A percentile compares a stretch with the other conserved stretches of the same genome.
Evolutionary conservation across 2,888 invertebrate genomes (phyloP).

Genomic region (Agrilus mali): DNA sequence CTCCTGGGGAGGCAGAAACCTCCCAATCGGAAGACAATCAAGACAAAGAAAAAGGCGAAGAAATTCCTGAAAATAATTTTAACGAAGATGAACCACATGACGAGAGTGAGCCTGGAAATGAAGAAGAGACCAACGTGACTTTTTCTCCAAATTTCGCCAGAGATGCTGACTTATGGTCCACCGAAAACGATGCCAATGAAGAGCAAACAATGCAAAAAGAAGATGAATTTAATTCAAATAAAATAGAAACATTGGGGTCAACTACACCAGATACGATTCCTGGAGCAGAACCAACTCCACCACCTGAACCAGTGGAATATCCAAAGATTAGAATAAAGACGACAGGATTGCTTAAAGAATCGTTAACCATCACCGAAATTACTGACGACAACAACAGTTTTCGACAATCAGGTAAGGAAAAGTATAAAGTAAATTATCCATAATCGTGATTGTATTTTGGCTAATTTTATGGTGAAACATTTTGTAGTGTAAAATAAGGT

Average conservation of each 20-base stretch:
- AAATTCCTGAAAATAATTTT: background rate
- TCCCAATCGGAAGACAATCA: constrained; percentile 7
- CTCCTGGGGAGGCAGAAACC: constrained; percentile 23
- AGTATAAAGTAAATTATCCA: no score
- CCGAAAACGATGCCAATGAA: constrained; percentile 7
- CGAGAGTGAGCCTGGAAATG: constrained; percentile 6
- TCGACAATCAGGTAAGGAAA: constrained; percentile 11
- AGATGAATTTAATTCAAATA: constrained; percentile 6
- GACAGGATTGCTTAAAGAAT: constrained; percentile 26
- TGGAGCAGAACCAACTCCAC: constrained; percentile 27
- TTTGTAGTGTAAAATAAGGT: no score
- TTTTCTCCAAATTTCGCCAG: constrained; percentile 24
- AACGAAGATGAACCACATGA: constrained; percentile 15
- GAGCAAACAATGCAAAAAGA: background rate
- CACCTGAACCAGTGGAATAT: constrained; percentile 24
- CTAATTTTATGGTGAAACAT: no score
- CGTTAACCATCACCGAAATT: constrained; percentile 28
- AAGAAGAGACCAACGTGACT: constrained; percentile 13
- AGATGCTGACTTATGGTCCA: constrained; percentile 11
- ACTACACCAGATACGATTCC: constrained; percentile 21
- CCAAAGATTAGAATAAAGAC: constrained; percentile 33
- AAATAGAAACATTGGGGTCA: constrained; percentile 3
- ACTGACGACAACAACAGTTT: constrained; percentile 28
- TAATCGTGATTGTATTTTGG: no score
- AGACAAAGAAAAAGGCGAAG: constrained; percentile 21